Conservation (phyloP, 2,888 invertebrate genomes). For the Papilio demoleus region DNA sequence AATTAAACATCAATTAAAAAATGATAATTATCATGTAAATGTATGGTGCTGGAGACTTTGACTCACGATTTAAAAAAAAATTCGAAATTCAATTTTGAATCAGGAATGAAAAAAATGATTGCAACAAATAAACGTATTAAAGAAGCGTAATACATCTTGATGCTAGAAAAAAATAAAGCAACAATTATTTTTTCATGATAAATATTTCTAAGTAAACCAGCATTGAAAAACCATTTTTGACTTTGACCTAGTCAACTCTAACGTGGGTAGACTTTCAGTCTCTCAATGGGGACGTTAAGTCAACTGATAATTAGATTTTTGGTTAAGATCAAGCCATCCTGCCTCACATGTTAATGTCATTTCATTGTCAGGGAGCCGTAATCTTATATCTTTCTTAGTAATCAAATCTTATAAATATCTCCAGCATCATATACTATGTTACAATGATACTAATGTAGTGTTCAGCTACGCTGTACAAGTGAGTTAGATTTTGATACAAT, state of each 20-base stretch:
- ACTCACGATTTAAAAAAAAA: neutral
- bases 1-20: conserved; percentile 7
- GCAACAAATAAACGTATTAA: neutral
- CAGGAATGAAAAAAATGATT: too few species aligned
- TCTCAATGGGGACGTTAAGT: too few species aligned
- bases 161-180: neutral
- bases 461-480: conserved; percentile 44
- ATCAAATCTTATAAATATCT: too few species aligned
- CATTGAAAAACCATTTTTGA: too few species aligned
- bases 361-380: too few species aligned
- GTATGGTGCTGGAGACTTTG: neutral
- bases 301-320: too few species aligned
- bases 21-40: conserved; percentile 7
- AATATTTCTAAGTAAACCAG: neutral
- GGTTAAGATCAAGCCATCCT: too few species aligned
- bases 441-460: conserved; percentile 27
- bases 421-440: conserved; percentile 30
- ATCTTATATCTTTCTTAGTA: too few species aligned
- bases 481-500: conserved; percentile 45
- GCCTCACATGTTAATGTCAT: too few species aligned
- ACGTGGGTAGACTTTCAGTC: too few species aligned
- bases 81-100: too few species aligned
- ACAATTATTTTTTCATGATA: neutral
- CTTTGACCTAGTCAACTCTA: too few species aligned
- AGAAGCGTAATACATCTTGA: neutral